Conservation (phyloP, 1,140 invertebrate species). For the Kradibia gibbosae region DNA sequence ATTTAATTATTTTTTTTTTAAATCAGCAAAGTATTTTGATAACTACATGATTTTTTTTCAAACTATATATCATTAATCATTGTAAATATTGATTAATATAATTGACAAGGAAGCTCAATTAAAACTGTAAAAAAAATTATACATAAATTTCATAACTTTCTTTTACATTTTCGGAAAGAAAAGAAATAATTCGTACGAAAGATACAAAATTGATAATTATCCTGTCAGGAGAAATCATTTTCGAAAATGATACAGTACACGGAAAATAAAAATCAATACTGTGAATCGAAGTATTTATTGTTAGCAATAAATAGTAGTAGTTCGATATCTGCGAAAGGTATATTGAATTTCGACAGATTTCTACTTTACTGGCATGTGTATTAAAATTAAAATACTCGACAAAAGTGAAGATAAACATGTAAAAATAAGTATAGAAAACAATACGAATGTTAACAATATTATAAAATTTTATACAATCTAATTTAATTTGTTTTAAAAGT, state of each 20-base stretch:
- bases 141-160: not conserved
- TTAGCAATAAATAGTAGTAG: constrained; percentile 10
- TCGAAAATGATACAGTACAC: too few relatives aligned
- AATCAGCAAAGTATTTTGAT: not conserved
- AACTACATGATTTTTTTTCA: not conserved
- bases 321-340: constrained; percentile 20
- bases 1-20: not conserved
- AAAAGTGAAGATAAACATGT: not conserved
- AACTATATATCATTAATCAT: not conserved
- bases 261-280: not conserved
- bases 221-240: not conserved
- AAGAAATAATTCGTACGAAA: not conserved
- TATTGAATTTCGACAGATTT: constrained; percentile 11
- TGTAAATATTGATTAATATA: not conserved
- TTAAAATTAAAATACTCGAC: not conserved
- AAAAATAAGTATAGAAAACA: not conserved
- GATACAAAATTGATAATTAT: not conserved
- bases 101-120: not conserved
- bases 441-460: not conserved
- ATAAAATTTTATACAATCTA: not conserved
- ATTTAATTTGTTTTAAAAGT: not conserved
- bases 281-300: not conserved
- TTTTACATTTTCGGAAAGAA: not conserved
- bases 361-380: constrained; percentile 15
- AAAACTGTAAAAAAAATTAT: not conserved